Base-by-base conservation (phyloP, 92 coral and sea anemone genomes). In the Umimayanthus kanabou region DNA sequence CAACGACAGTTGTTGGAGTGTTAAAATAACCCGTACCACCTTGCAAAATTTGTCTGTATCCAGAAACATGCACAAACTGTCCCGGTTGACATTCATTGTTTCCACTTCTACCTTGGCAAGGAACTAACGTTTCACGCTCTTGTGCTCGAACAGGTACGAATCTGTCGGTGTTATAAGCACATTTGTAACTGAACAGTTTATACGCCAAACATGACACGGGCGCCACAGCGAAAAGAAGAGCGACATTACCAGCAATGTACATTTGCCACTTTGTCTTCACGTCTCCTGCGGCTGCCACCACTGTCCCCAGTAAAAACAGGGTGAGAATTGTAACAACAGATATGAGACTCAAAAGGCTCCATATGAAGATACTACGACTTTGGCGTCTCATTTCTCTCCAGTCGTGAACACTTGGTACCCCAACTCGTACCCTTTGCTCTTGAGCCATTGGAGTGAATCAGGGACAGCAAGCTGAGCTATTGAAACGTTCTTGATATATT, bases 271-370 rank as follows among this genome's bases (percentile, higher is more conserved):
- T 80, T 53, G 50, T 57, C 37, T 80, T 16, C 9, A 33, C 40
- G 2, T 71, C 76, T 28, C 76, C 76, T 1, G 0, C 0, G 13
- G 84, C 33, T 5, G 71, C 84, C 29, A 72, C 72, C 0, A 80
- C 72, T 30, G 84, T 80, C 8, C 84, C 84, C 72, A 80, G 58
- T 29, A 80, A 55, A 55, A 80, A 80, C 72, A 80, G 45, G 11
- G 26, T 33, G 18, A 80, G 61, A 55, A n/a, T 29, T 4, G 47
- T 66, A 18, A 80, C 6, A 57, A 57, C 11, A 55, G 40, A 55
- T n/a, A 80, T 15, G 5, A 80, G 4, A 7, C 72, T 55, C 33
- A 80, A 23, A 29, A 80, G 45, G 49, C 20, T 57, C 84, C 70
- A 80, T 15, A 30, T 1, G 7, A 80, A 15, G 26, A 53, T 57